These are phyloP conservation scores for Drosophila algonquin DNA, from an alignment of 2,888 invertebrate genomes.

Conservation along the genomic window DNA sequence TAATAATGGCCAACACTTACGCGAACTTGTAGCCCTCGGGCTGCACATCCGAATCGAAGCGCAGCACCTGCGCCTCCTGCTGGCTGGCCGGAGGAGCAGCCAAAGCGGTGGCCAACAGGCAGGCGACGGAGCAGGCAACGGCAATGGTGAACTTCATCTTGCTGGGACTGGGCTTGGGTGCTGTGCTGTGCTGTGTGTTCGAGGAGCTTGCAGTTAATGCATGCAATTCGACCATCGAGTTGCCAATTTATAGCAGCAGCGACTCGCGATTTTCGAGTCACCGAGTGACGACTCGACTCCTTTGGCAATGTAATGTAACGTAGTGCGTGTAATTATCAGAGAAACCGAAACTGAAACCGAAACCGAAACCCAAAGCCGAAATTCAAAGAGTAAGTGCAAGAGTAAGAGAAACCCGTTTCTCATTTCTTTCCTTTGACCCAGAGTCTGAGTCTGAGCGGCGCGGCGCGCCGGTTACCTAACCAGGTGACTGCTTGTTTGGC, in stretches of 20 bases:
- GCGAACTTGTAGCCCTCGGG: slow-evolving; percentile 82
- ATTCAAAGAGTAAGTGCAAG: slow-evolving; percentile 21
- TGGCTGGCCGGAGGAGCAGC: slow-evolving; percentile 78
- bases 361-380: neutral
- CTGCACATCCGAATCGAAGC: slow-evolving; percentile 86
- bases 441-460: slow-evolving; percentile 9
- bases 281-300: slow-evolving; percentile 31
- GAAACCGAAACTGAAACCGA: slow-evolving; percentile 24
- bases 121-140: slow-evolving; percentile 70
- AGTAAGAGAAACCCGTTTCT: slow-evolving; percentile 41
- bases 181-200: slow-evolving; percentile 53
- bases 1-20: slow-evolving; percentile 64
- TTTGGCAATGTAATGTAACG: slow-evolving; percentile 35
- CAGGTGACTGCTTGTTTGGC: slow-evolving; percentile 28
- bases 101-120: slow-evolving; percentile 70
- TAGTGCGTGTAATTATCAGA: slow-evolving; percentile 27
- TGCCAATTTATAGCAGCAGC: slow-evolving; percentile 62
- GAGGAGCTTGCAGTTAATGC: slow-evolving; percentile 77
- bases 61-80: slow-evolving; percentile 86
- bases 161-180: slow-evolving; percentile 44
- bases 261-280: neutral
- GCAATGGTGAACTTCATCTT: slow-evolving; percentile 72
- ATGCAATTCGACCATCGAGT: slow-evolving; percentile 53
- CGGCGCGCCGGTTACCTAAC: slow-evolving; percentile 38
- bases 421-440: slow-evolving; percentile 46